Evolutionary conservation across 2,797 vertebrate genomes (phyloP).

Genomic region (Sebastes variabilis): DNA sequence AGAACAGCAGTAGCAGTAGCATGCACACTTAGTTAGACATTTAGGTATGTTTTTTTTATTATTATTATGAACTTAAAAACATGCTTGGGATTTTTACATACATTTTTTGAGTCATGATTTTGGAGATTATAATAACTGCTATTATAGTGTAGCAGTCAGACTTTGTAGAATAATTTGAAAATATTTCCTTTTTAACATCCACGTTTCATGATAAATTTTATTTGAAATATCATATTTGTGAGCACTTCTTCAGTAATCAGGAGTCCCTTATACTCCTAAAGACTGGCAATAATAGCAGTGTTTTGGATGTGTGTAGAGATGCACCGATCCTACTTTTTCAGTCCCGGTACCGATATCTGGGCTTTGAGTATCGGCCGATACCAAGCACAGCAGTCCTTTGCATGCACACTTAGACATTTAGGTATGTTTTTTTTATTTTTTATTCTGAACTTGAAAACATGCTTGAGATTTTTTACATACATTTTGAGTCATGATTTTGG

Average conservation of each 20-base stretch:
- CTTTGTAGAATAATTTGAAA: neutral
- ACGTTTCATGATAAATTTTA: neutral
- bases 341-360: too few relatives aligned
- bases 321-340: too few relatives aligned
- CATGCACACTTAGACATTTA: neutral
- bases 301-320: too few relatives aligned
- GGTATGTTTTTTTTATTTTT: neutral
- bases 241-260: neutral
- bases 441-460: neutral
- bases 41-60: neutral
- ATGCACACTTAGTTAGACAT: neutral
- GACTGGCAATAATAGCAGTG: too few relatives aligned
- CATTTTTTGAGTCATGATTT: neutral
- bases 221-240: neutral
- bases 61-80: neutral
- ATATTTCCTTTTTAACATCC: neutral
- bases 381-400: too few relatives aligned
- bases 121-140: neutral
- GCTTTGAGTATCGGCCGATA: constrained; percentile 25
- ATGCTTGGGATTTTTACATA: neutral
- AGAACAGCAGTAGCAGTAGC: too few relatives aligned
- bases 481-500: neutral
- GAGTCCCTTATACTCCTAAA: too few relatives aligned
- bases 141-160: neutral
- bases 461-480: neutral